Evolutionary conservation across 92 coral and sea anemone species (phyloP), one percentile per base, ranked within the genome.

Genomic region (Galaxea fascicularis): DNA sequence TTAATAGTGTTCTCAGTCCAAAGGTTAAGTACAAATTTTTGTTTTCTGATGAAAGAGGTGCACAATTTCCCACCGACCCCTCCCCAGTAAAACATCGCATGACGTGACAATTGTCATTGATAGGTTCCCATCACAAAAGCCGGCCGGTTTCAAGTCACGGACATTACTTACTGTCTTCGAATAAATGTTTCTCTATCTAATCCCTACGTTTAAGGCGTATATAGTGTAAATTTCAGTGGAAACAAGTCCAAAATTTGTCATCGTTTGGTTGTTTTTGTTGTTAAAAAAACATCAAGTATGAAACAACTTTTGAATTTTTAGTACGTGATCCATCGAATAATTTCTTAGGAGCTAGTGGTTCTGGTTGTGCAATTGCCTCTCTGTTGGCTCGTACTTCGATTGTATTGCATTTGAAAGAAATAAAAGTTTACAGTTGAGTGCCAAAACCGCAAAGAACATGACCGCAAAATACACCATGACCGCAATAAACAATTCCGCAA

Each of bases 381-480:
- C 24, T 20, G 51, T 73, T 73, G 17, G 75, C 56, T 70, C 30
- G 75, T 28, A 35, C 41, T 35, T 35, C 6, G 41, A 35, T 35
- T 35, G 41, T 35, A 6, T 35, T 35, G 41, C 41, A 6, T 35
- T 35, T 35, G 35, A 63, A 63, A 63, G n/a, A 21, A 73, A 47
- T 15, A 47, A 47, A 47, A 21, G 0, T 24, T 57, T 26, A 45
- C 4, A 13, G 17, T 44, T 20, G 54, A 30, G 18, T 70, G 28
- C 29, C 31, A 25, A 49, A 71, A 71, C 76, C 76, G 25, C 77
- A 49, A 25, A 29, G 4, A 73, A n/a, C 66, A 60, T 60, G 66
- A 60, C 66, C 63, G 20, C 74, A n/a, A 45, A 46, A 39, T n/a
- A 67, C 18, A n/a, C 4, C 66, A 60, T 60, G 66, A 60, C 66